phyloP scores from a whole-genome alignment of 2,113 vertebrate species.

The Ammodytes dubius region DNA sequence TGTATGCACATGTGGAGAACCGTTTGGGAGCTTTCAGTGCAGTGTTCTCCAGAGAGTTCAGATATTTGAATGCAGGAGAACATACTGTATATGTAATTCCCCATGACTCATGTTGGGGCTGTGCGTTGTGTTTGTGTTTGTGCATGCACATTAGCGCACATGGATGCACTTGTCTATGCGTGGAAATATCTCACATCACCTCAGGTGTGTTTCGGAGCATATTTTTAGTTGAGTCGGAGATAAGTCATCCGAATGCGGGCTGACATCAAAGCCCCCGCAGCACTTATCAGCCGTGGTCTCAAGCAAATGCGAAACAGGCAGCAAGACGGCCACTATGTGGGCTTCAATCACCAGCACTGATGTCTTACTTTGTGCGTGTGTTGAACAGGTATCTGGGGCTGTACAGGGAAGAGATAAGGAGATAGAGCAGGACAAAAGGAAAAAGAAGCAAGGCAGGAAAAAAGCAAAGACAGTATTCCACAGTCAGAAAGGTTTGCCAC shows the following conservation, averaged over 20 bases:
- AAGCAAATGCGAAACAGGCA: slow-evolving; percentile 67
- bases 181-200: slow-evolving; percentile 54
- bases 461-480: not conserved
- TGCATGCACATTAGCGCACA: slow-evolving; percentile 5
- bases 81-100: slow-evolving; percentile 23
- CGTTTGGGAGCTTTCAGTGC: not conserved
- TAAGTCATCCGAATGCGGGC: slow-evolving; percentile 61
- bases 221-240: slow-evolving; percentile 58
- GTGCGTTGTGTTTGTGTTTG: not conserved
- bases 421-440: slow-evolving; percentile 19
- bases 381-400: slow-evolving; percentile 53
- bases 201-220: slow-evolving; percentile 61
- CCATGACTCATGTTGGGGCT: slow-evolving; percentile 20
- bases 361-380: slow-evolving; percentile 43
- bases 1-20: not conserved
- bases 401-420: slow-evolving; percentile 37
- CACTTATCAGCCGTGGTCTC: slow-evolving; percentile 55
- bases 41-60: not conserved
- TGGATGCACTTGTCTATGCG: slow-evolving; percentile 40
- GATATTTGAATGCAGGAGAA: not conserved
- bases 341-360: slow-evolving; percentile 56
- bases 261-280: slow-evolving; percentile 64
- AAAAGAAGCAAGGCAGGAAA: not conserved
- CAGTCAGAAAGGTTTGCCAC: not conserved
- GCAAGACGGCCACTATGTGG: slow-evolving; percentile 36